Evolutionary conservation across 2,888 invertebrate genomes (phyloP), one percentile per base, ranked within the genome.

Genomic region (Calameuta filiformis): DNA sequence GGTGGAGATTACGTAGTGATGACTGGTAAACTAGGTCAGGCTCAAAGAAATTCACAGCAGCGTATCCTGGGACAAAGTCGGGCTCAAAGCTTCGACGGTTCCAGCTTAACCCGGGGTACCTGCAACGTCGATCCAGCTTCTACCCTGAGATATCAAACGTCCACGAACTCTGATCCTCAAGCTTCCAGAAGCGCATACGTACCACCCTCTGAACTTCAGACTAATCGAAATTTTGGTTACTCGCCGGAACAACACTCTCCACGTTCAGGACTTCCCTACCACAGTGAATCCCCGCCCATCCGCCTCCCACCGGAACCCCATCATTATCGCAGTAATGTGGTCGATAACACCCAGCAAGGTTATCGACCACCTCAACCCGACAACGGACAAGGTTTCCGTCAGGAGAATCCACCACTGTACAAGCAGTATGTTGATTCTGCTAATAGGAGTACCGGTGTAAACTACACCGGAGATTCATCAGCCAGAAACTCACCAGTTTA

Each of bases 1-100:
- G 74, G 74, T 11, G 95, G 95, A 30, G 96, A 96, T 88, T 96
- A 96, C 92, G 96, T 96, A 35, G 96, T 96, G 87, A 96, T 96
- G 96, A 96, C 96, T 23, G 96, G 96, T n/a, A 95, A 91, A 86
- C 83, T 88, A n/a, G 83, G 80, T 37, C 87, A 85, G 75, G 84
- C 81, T 56, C 89, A 87, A 77, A 86, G 86, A n/a, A 80, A 78
- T 90, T 79, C 81, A 40, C 79, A 33, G 30, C 77, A n/a, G 79
- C 33, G 71, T 31, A 31, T 71, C 34, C 71, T 34, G 33, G 71
- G 71, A 71, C 71, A 71, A 34, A 83, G 85, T 69, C 85, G 90
- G 15, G 85, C 86, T 6, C 91, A 89, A 31, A 90, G 90, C 76
- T 91, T 90, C 75, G 91, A 91, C 76, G 86, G 86, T 4, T 85